These are phyloP conservation scores for Drosophila parabipectinata DNA, from an alignment of 1,140 invertebrate species.

Conservation along the genomic window DNA sequence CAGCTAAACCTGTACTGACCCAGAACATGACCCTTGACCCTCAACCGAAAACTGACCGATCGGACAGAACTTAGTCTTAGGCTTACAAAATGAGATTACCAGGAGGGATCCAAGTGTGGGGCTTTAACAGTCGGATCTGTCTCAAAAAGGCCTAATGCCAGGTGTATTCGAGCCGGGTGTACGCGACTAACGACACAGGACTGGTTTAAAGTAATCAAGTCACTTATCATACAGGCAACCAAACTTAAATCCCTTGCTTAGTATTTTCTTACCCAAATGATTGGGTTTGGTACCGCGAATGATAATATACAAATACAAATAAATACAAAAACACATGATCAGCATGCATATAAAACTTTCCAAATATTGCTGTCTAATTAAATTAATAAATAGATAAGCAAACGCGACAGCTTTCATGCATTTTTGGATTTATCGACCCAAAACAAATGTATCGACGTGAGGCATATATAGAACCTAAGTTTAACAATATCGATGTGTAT, in stretches of 20 bases:
- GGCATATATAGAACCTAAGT: slow-evolving; percentile 51
- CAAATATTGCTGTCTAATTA: slow-evolving; percentile 46
- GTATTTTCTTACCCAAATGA: slow-evolving; percentile 16
- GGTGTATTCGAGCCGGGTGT: slow-evolving; percentile 4
- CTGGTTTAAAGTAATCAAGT: neutral
- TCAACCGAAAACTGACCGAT: slow-evolving; percentile 15
- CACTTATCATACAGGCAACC: slow-evolving; percentile 8
- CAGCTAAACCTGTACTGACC: slow-evolving; percentile 26
- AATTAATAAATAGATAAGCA: slow-evolving; percentile 55
- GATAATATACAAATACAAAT: slow-evolving; percentile 78
- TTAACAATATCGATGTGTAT: slow-evolving; percentile 72
- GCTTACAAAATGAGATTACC: slow-evolving; percentile 57
- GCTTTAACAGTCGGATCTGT: slow-evolving; percentile 4
- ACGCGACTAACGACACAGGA: slow-evolving; percentile 1
- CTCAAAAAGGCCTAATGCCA: neutral
- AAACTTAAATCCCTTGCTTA: slow-evolving; percentile 4
- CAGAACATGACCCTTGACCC: neutral
- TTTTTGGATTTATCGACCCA: slow-evolving; percentile 57
- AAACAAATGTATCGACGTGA: slow-evolving; percentile 32
- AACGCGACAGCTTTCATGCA: slow-evolving; percentile 68
- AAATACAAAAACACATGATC: slow-evolving; percentile 57
- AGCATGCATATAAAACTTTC: slow-evolving; percentile 11
- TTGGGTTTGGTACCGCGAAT: slow-evolving; percentile 41
- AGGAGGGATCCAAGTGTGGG: slow-evolving; percentile 1
- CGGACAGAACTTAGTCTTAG: slow-evolving; percentile 47